Evolutionary conservation across 2,888 invertebrate genomes (phyloP).

Genomic region (Cephus pygmeus): DNA sequence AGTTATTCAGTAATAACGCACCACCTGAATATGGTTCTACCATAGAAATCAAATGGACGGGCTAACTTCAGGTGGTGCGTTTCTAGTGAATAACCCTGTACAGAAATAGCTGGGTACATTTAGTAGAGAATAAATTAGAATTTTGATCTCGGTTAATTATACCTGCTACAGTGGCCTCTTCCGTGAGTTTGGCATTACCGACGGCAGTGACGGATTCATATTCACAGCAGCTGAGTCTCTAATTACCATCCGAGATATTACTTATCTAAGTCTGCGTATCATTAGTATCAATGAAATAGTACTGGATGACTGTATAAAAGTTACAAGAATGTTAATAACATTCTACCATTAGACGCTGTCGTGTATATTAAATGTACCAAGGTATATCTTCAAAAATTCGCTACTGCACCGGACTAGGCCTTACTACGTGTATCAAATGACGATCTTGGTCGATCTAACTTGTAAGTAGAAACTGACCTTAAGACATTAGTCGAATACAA

Average conservation of each 20-base stretch:
- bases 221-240: background rate
- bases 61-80: too few relatives aligned
- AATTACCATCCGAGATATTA: background rate
- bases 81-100: too few relatives aligned
- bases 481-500: background rate
- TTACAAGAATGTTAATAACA: constrained; percentile 4
- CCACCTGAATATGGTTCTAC: too few relatives aligned
- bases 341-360: background rate
- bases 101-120: background rate
- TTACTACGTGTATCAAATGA: background rate
- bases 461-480: background rate
- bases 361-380: background rate
- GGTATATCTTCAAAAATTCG: background rate
- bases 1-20: too few relatives aligned
- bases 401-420: background rate
- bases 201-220: background rate
- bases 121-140: background rate
- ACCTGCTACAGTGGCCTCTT: background rate
- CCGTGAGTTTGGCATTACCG: background rate
- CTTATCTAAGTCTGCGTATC: constrained; percentile 1
- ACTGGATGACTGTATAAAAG: background rate
- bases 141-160: background rate
- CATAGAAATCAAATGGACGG: too few relatives aligned
- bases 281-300: constrained; percentile 7
- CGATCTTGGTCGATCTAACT: background rate